Evolutionary conservation across 2,113 vertebrate genomes (phyloP).

Genomic region (Dascyllus trimaculatus): DNA sequence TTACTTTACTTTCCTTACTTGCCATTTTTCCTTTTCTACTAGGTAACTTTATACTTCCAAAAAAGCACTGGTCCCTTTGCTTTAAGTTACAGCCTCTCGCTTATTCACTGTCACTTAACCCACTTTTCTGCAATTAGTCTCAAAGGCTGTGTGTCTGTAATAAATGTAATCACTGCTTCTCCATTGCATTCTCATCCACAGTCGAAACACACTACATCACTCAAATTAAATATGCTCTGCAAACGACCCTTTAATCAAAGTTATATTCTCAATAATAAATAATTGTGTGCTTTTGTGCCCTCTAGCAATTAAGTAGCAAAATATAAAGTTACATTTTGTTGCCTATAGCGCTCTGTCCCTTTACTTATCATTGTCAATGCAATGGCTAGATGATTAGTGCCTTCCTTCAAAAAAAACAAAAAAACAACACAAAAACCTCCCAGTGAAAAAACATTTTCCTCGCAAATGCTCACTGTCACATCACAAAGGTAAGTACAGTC

Average conservation of each 20-base stretch:
- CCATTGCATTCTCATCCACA: slow-evolving; percentile 65
- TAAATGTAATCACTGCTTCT: slow-evolving; percentile 1
- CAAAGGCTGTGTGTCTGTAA: slow-evolving; percentile 18
- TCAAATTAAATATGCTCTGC: slow-evolving; percentile 90
- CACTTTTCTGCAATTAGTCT: not conserved
- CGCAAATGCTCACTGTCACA: slow-evolving; percentile 31
- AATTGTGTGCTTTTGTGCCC: slow-evolving; percentile 89
- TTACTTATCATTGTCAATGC: slow-evolving; percentile 78
- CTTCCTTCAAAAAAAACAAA: slow-evolving; percentile 60
- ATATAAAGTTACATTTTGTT: slow-evolving; percentile 85
- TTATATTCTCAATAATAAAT: slow-evolving; percentile 79
- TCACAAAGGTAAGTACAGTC: slow-evolving; percentile 54
- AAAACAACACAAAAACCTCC: slow-evolving; percentile 40
- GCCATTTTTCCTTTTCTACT: too few relatives aligned
- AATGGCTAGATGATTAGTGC: slow-evolving; percentile 77
- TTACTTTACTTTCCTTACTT: too few relatives aligned
- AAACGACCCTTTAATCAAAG: slow-evolving; percentile 82
- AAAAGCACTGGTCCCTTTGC: too few relatives aligned
- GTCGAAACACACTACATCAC: slow-evolving; percentile 88
- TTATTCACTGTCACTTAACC: too few relatives aligned
- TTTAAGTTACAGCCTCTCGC: not conserved
- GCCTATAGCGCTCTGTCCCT: slow-evolving; percentile 78
- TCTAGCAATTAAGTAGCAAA: slow-evolving; percentile 92
- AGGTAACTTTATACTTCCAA: too few relatives aligned
- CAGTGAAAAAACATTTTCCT: slow-evolving; percentile 40